These are phyloP conservation scores for Esox lucius DNA, from an alignment of 2,797 vertebrate genomes.

Conservation along the genomic window DNA sequence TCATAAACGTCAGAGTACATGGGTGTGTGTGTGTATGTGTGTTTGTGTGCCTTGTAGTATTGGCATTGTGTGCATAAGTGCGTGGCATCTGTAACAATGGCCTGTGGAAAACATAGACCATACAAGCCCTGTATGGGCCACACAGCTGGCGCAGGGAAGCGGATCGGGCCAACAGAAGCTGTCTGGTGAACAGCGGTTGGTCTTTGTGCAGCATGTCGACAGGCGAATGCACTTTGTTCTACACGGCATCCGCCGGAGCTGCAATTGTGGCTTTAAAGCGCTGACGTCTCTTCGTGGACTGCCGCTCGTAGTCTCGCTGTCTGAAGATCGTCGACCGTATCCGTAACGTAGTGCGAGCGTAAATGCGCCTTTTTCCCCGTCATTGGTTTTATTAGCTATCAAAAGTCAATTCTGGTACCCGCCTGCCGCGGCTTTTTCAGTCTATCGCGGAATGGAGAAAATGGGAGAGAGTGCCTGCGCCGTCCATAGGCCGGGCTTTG, in stretches of 20 bases:
- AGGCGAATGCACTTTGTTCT: no score
- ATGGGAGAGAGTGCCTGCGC: slow-evolving; percentile 26
- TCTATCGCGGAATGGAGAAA: slow-evolving; percentile 39
- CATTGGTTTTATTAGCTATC: slow-evolving; percentile 37
- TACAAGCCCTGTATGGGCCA: neutral
- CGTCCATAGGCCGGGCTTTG: slow-evolving; percentile 31
- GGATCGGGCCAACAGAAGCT: neutral
- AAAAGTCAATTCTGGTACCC: slow-evolving; percentile 23
- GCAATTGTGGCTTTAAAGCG: neutral
- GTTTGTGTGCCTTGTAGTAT: neutral
- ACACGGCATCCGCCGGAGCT: no score
- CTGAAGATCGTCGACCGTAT: neutral
- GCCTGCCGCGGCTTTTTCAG: neutral
- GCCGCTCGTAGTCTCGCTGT: neutral
- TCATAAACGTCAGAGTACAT: neutral
- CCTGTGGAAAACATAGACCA: neutral
- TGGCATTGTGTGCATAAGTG: neutral
- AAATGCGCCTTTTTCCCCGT: slow-evolving; percentile 11
- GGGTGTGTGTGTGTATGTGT: neutral
- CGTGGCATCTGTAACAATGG: neutral
- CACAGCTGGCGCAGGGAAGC: neutral
- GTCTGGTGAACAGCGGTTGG: neutral
- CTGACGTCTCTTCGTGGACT: neutral
- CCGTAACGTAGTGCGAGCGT: neutral
- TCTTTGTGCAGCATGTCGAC: no score